Base-by-base conservation (phyloP, 2,888 invertebrate species). In the Helleia helle region DNA sequence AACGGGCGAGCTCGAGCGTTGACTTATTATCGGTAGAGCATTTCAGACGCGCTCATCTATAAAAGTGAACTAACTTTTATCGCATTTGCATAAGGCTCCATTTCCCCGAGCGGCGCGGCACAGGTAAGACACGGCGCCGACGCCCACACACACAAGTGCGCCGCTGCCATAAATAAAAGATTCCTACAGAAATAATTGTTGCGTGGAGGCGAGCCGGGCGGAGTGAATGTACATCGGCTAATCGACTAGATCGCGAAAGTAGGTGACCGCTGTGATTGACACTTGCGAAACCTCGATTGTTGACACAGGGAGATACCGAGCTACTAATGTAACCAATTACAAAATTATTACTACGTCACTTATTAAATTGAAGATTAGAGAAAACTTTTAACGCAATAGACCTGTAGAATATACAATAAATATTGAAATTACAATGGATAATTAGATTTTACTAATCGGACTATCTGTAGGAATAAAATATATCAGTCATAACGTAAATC, bases 171-270 rank as follows among this genome's bases (percentile, higher is more conserved):
- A 84, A 83, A 84, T 83, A 84, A 84, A 81, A 83, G 84, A 84
- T 83, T 81, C 83, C 74, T 77, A 83, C 77, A 80, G 81, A 84
- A 84, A 81, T 84, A 83, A 84, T 84, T 79, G 83, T 81, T 83
- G 83, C 83, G 81, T 84, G 79, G 83, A 83, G 75, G 79, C 74
- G 75, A 73, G 75, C 72, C 74, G 70, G n/a, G n/a, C n/a, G n/a
- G n/a, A n/a, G 81, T 79, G 81, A 81, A 81, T 76, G 81, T 81
- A 57, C 52, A 54, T 52, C 58, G 65, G 66, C 80, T 81, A 81
- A 83, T 81, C 80, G 79, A 70, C 64, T 68, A 74, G 77, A 81
- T 80, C 81, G 81, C 81, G 83, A 84, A 84, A 84, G 84, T 83
- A 81, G 84, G 84, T 83, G 83, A 83, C 83, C 83, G 81, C 69